A percentile compares a stretch with the other conserved stretches of the same genome.
phyloP scores from a whole-genome alignment of 2,113 vertebrate species.

The Corynorhinus townsendii region DNA sequence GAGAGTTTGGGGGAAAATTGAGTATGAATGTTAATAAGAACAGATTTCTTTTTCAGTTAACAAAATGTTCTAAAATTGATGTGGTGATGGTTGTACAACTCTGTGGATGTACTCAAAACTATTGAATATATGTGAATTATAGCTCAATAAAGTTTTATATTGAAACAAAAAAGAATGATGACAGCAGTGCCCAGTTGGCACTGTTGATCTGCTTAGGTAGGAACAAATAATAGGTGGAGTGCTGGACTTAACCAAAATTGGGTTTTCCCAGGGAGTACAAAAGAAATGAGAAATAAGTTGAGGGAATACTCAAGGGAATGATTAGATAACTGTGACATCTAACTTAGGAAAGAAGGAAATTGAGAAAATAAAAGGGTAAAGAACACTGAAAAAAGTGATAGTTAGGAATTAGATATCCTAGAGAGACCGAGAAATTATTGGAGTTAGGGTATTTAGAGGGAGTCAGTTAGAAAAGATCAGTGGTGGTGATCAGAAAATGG shows the following conservation, averaged over 20 bases:
- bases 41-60: not conserved
- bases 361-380: not conserved
- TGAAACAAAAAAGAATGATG: not conserved
- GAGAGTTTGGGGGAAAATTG: not conserved
- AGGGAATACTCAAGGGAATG: not conserved
- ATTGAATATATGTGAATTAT: not conserved
- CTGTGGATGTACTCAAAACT: not conserved
- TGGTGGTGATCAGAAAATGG: not conserved
- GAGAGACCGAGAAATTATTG: not conserved
- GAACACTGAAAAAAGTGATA: not conserved
- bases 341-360: conserved; percentile 5
- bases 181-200: not conserved
- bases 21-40: not conserved
- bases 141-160: not conserved
- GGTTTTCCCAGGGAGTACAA: not conserved
- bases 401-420: not conserved
- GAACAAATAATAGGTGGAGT: not conserved
- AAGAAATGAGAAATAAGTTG: not conserved
- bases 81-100: not conserved
- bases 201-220: not conserved
- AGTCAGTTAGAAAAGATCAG: not conserved
- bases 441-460: not conserved
- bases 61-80: not conserved
- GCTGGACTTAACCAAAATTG: not conserved
- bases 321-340: not conserved